Percentiles rank a stretch among this genome's conserved stretches.
These are phyloP conservation scores for Sciurus vulgaris DNA, from an alignment of 2,797 vertebrate species.

Conservation along the genomic window DNA sequence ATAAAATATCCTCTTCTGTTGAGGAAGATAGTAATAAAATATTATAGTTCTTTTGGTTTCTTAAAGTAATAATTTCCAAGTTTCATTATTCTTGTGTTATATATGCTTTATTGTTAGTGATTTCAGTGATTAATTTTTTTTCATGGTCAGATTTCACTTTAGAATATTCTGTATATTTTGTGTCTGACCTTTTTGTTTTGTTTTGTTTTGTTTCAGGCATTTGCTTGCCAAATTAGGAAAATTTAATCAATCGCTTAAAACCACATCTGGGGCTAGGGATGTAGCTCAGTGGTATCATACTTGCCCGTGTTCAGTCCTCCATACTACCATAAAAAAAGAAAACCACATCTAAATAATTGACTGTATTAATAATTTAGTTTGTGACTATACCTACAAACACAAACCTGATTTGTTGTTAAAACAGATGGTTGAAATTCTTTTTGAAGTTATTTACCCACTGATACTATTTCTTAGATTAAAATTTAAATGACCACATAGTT, in stretches of 20 bases:
- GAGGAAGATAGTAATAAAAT: constrained; percentile 50
- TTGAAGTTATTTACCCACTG: background rate
- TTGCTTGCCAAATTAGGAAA: constrained; percentile 51
- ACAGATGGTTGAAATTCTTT: constrained; percentile 35
- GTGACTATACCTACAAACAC: background rate
- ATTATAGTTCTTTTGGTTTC: constrained; percentile 55
- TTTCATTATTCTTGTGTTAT: constrained; percentile 41
- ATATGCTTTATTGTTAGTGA: background rate
- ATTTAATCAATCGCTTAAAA: background rate
- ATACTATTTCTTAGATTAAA: constrained; percentile 52
- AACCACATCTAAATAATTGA: background rate
- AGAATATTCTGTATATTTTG: background rate
- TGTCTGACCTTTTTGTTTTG: background rate
- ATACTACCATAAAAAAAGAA: no score
- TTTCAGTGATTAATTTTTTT: constrained; percentile 40
- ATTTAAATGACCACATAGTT: constrained; percentile 45
- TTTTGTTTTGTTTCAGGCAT: background rate
- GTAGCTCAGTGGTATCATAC: no score
- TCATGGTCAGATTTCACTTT: background rate
- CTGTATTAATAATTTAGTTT: constrained; percentile 31
- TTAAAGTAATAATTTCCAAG: constrained; percentile 44
- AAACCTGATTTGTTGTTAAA: constrained; percentile 48
- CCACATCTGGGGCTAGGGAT: no score
- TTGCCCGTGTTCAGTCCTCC: no score
- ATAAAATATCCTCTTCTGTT: constrained; percentile 30